Conservation (phyloP, 2,888 invertebrate genomes). For the Thereva nobilitata region DNA sequence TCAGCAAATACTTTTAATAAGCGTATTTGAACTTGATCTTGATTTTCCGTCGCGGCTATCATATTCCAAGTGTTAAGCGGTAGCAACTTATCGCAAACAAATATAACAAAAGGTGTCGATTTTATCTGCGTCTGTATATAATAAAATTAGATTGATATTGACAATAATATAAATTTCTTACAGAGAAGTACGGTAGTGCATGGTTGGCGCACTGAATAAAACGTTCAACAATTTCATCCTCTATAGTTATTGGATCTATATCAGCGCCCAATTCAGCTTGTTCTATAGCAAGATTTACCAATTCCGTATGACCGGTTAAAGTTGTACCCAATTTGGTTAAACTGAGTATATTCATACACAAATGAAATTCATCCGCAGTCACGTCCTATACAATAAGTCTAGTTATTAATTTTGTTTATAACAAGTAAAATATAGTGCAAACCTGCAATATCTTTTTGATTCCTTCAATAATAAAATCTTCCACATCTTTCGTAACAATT, state of each 20-base stretch:
- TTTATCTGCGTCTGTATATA: slow-evolving; percentile 75
- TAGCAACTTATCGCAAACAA: slow-evolving; percentile 83
- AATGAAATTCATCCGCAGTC: slow-evolving; percentile 88
- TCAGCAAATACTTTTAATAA: slow-evolving; percentile 87
- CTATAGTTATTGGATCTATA: slow-evolving; percentile 58
- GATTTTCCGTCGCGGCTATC: slow-evolving; percentile 63
- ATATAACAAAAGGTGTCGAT: slow-evolving; percentile 81
- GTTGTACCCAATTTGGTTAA: slow-evolving; percentile 81
- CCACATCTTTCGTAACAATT: slow-evolving; percentile 79
- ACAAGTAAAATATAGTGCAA: neutral
- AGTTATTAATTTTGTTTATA: slow-evolving; percentile 9
- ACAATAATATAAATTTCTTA: slow-evolving; percentile 59
- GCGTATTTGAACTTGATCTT: slow-evolving; percentile 73
- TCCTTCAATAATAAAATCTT: slow-evolving; percentile 80
- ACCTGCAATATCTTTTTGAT: slow-evolving; percentile 84
- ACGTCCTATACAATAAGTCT: slow-evolving; percentile 68
- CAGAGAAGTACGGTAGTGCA: slow-evolving; percentile 85
- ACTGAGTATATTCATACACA: slow-evolving; percentile 83
- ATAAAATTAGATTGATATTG: neutral
- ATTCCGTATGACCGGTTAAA: slow-evolving; percentile 80
- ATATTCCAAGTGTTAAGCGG: slow-evolving; percentile 71
- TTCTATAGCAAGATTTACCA: slow-evolving; percentile 83
- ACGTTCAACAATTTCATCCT: slow-evolving; percentile 75
- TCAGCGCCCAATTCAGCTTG: slow-evolving; percentile 81
- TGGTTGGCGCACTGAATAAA: slow-evolving; percentile 85